Percentiles rank a stretch among this genome's conserved stretches.
phyloP scores from a whole-genome alignment of 2,888 invertebrate species.

The Limnephilus rhombicus region DNA sequence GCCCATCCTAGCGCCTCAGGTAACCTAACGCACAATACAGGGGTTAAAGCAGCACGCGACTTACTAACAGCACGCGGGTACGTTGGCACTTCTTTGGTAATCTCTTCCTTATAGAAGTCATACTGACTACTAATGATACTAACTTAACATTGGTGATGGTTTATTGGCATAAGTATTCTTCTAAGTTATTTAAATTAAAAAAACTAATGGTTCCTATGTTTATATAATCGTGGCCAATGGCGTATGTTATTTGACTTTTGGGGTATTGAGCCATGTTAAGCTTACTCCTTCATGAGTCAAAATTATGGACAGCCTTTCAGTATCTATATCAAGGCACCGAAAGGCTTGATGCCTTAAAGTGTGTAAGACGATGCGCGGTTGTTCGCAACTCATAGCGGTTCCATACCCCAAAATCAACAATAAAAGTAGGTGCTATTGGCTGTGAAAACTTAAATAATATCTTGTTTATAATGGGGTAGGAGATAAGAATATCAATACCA shows the following conservation, averaged over 20 bases:
- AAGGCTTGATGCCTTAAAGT: too few relatives aligned
- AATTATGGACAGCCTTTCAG: background rate
- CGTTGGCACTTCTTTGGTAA: background rate
- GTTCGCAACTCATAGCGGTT: background rate
- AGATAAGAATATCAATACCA: background rate
- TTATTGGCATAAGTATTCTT: background rate
- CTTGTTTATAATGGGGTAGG: background rate
- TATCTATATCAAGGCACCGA: background rate
- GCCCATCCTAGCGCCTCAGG: slow-evolving; percentile 71
- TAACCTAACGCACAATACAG: slow-evolving; percentile 49
- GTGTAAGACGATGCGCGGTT: background rate
- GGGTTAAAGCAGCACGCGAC: slow-evolving; percentile 47
- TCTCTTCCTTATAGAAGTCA: background rate
- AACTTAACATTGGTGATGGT: slow-evolving; percentile 2
- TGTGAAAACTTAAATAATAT: background rate
- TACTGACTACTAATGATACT: background rate
- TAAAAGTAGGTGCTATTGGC: background rate
- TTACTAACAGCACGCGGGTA: slow-evolving; percentile 49
- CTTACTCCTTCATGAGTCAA: background rate
- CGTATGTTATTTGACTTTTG: background rate
- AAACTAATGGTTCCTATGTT: background rate
- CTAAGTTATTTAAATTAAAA: background rate
- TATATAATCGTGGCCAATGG: background rate
- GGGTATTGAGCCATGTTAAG: background rate
- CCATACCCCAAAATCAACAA: background rate